Base-by-base conservation (phyloP, 2,113 vertebrate species). In the Prionailurus viverrinus region DNA sequence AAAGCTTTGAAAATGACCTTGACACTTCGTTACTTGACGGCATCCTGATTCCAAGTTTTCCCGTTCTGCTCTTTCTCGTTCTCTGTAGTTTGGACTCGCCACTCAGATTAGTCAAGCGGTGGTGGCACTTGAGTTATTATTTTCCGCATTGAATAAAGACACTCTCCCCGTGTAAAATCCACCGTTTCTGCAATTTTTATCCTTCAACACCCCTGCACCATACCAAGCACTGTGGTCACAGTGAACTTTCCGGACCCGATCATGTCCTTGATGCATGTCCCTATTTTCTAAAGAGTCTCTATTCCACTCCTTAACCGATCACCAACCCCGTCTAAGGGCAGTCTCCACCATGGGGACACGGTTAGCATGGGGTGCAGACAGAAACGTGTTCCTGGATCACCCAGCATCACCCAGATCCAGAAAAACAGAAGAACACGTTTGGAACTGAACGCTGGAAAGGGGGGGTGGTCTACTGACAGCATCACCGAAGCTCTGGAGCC, bases 291-390 rank as follows among this genome's bases (percentile, higher is more conserved):
- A 36, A 95, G 39, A 3, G 36, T 31, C 78, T 53, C 58, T 51
- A 6, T 10, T 61, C 65, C 68, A 41, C 36, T 80, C 87, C 15
- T 91, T 61, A 25, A 41, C 55, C 63, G 8, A 61, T 61, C 11
- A 1, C 1, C 11, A 9, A 80, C 53, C 66, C 5, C 9, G 9
- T 0, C 0, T 4, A 33, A 91, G 33, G 51, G 58, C 0, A 0
- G 13, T 31, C 74, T n/a, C 4, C 0, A 8, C 92, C 7, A 0
- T 36, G 27, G 7, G 69, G 25, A 31, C 10, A 33, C 6, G 36
- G 36, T 29, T 31, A 36, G 9, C 27, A 33, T 19, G 58, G 69
- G 93, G 88, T 0, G 0, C 53, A 41, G 83, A 78, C 1, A 19
- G 27, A 58, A 55, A 65, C 5, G 25, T 18, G 41, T 71, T 7